Conservation (phyloP, 2,797 vertebrate genomes). For the Orientallactaga sibirica region DNA sequence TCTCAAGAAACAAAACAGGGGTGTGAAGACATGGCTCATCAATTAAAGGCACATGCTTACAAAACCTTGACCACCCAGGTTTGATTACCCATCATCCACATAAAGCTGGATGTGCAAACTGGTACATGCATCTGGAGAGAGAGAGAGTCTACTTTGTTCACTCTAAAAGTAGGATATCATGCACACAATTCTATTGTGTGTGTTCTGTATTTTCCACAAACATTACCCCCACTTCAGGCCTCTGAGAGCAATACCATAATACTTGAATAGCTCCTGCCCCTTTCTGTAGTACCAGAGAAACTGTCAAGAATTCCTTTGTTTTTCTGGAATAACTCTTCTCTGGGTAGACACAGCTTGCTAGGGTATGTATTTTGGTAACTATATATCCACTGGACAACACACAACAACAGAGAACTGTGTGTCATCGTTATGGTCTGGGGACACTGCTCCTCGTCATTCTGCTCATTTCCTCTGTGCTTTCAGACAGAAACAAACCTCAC, state of each 20-base stretch:
- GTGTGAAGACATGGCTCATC: too few relatives aligned
- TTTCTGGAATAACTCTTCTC: conserved; percentile 1
- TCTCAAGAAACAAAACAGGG: too few relatives aligned
- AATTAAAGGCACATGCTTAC: too few relatives aligned
- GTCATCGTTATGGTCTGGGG: neutral
- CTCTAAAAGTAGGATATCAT: neutral
- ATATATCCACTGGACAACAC: conserved; percentile 1
- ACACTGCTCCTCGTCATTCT: neutral
- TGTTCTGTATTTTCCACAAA: neutral
- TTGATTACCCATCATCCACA: too few relatives aligned
- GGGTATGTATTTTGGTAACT: neutral
- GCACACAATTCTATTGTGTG: neutral
- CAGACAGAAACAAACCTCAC: neutral
- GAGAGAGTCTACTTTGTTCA: neutral
- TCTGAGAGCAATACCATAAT: neutral
- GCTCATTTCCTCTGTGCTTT: neutral
- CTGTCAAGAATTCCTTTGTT: neutral
- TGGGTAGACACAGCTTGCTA: neutral
- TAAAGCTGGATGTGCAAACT: too few relatives aligned
- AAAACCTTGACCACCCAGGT: too few relatives aligned
- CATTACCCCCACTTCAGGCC: neutral
- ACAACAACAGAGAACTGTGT: neutral
- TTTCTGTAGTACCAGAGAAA: neutral
- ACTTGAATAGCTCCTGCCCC: neutral
- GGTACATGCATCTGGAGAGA: too few relatives aligned